These are phyloP conservation scores for Phrynocephalus vlangalii DNA, from an alignment of 2,797 vertebrate genomes.

Conservation along the genomic window DNA sequence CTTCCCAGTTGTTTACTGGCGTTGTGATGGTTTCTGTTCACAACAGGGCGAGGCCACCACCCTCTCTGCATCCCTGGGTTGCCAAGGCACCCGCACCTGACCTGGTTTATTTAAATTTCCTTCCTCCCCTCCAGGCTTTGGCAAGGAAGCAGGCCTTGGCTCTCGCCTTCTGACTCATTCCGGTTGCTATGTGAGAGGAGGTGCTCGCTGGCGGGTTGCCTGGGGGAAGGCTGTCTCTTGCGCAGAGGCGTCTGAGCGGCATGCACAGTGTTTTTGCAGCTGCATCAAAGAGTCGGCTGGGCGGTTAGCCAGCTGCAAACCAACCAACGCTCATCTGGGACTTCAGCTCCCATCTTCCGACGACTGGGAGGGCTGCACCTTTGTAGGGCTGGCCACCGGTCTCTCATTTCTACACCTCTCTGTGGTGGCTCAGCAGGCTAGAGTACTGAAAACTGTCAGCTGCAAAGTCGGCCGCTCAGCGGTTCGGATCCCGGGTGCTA, in stretches of 20 bases:
- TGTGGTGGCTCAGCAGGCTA: no score
- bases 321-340: background rate
- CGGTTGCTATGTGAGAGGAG: conserved; percentile 28
- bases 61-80: background rate
- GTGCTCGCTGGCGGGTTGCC: background rate
- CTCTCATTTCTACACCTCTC: background rate
- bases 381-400: background rate
- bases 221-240: background rate
- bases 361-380: no score
- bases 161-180: conserved; percentile 29
- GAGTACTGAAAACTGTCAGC: no score
- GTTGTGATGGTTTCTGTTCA: background rate
- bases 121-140: background rate
- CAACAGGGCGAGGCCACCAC: background rate
- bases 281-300: background rate
- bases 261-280: conserved; percentile 17
- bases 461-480: no score
- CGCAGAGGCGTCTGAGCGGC: background rate
- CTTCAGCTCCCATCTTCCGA: background rate
- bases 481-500: no score
- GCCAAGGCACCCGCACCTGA: conserved; percentile 15
- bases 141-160: background rate
- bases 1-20: background rate
- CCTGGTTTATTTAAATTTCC: conserved; percentile 22
- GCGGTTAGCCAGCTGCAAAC: background rate